These are phyloP conservation scores for Araneus ventricosus DNA, from an alignment of 1,140 invertebrate species.

Conservation along the genomic window DNA sequence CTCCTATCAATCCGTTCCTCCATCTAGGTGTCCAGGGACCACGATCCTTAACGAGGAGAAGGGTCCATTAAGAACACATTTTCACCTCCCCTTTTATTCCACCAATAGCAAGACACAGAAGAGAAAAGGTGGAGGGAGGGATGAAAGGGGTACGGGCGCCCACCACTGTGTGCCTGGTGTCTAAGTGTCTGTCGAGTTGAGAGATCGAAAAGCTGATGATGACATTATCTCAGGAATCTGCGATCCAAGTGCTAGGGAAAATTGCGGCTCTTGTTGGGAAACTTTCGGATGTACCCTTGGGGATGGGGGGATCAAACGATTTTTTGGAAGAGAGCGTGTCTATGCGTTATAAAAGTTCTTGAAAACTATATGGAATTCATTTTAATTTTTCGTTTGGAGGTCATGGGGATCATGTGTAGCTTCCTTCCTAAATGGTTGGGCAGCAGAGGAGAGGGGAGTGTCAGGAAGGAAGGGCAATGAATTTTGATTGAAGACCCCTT, in stretches of 20 bases:
- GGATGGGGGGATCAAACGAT: background rate
- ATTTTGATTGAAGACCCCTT: background rate
- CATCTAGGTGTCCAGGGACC: slow-evolving; percentile 6
- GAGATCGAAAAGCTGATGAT: slow-evolving; percentile 19
- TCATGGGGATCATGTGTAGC: background rate
- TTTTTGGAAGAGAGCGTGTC: background rate
- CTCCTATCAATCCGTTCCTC: slow-evolving; percentile 40
- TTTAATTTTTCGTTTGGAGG: background rate
- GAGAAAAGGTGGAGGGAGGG: background rate
- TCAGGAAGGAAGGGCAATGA: background rate
- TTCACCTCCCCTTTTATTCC: slow-evolving; percentile 18
- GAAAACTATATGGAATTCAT: background rate
- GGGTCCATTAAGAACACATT: slow-evolving; percentile 53
- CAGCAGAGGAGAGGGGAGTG: background rate
- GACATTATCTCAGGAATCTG: slow-evolving; percentile 54
- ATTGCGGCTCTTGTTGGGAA: background rate
- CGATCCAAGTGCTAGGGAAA: background rate
- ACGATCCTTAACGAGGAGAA: slow-evolving; percentile 47
- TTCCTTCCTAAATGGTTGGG: background rate
- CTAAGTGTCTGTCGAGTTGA: slow-evolving; percentile 41
- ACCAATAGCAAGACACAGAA: background rate
- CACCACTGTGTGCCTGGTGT: slow-evolving; percentile 12
- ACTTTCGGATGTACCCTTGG: background rate
- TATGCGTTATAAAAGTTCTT: background rate
- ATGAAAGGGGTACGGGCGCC: background rate